These are phyloP conservation scores for Solea solea DNA, from an alignment of 2,113 vertebrate genomes.

Conservation along the genomic window DNA sequence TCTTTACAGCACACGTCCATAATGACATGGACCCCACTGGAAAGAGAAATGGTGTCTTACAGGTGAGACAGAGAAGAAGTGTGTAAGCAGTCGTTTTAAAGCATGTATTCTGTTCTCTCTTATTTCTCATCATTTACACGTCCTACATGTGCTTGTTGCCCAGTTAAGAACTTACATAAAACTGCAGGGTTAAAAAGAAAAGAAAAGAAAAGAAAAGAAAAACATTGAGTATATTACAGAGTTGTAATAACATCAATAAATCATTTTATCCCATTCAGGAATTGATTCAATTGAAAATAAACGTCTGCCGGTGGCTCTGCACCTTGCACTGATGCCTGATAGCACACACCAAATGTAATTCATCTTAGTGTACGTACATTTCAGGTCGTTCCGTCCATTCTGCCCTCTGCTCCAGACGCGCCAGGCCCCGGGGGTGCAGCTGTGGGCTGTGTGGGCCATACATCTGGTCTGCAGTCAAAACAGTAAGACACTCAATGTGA, in stretches of 20 bases:
- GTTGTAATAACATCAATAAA: too few species aligned
- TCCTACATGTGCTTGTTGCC: background rate
- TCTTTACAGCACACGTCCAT: conserved; percentile 88
- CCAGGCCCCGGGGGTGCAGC: conserved; percentile 91
- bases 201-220: too few species aligned
- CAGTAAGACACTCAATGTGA: conserved; percentile 77
- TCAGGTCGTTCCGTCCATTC: conserved; percentile 91
- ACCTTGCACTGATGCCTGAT: too few species aligned
- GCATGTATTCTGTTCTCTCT: background rate
- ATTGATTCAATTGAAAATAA: too few species aligned
- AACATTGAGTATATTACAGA: too few species aligned
- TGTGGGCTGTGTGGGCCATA: conserved; percentile 97
- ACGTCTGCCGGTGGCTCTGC: too few species aligned
- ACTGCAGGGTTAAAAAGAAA: too few species aligned
- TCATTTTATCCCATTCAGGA: too few species aligned
- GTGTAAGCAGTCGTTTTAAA: background rate
- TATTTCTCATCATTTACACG: conserved; percentile 9
- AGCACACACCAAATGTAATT: too few species aligned
- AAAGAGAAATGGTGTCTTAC: conserved; percentile 94
- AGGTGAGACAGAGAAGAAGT: conserved; percentile 78
- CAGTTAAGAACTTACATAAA: too few species aligned
- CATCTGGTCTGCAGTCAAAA: conserved; percentile 94
- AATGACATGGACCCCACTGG: conserved; percentile 90
- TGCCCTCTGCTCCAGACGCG: conserved; percentile 88
- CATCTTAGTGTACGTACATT: conserved; percentile 3